These are phyloP conservation scores for Episyrphus balteatus DNA, from an alignment of 1,140 invertebrate species.

Conservation along the genomic window DNA sequence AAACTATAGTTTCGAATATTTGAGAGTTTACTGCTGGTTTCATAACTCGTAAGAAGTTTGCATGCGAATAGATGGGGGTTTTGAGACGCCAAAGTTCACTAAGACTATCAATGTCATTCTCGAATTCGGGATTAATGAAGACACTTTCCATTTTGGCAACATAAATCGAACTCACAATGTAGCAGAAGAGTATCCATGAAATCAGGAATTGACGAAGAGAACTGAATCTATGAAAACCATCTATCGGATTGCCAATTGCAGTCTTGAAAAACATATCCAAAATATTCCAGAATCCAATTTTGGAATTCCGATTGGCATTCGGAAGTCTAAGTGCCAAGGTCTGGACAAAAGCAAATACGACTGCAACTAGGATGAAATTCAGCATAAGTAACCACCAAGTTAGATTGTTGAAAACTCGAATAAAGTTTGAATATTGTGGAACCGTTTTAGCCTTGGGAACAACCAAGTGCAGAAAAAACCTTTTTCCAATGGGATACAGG, in stretches of 20 bases:
- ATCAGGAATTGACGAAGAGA: conserved; percentile 22
- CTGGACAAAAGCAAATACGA: conserved; percentile 15
- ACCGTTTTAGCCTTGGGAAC: conserved; percentile 21
- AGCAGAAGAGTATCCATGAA: conserved; percentile 28
- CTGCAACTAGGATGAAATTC: conserved; percentile 16
- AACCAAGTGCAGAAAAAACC: conserved; percentile 13
- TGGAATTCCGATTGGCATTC: conserved; percentile 4
- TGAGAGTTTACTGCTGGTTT: conserved; percentile 8
- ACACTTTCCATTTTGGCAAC: conserved; percentile 29
- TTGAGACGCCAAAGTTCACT: conserved; percentile 8
- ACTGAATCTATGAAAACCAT: conserved; percentile 14
- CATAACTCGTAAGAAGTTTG: conserved; percentile 18
- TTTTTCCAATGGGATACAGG: conserved; percentile 19
- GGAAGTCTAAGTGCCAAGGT: conserved; percentile 3
- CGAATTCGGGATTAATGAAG: conserved; percentile 23
- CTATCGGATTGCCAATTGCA: conserved; percentile 21
- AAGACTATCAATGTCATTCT: conserved; percentile 19
- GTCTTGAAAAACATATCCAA: conserved; percentile 22
- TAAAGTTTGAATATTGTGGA: conserved; percentile 25
- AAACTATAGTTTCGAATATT: conserved; percentile 12
- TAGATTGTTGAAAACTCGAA: conserved; percentile 17
- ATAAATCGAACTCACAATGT: conserved; percentile 27
- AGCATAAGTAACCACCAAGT: conserved; percentile 17
- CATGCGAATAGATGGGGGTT: conserved; percentile 17
- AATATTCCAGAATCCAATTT: conserved; percentile 5